A percentile compares a stretch with the other conserved stretches of the same genome.
These are phyloP conservation scores for Pelusios castaneus DNA, from an alignment of 2,113 vertebrate genomes.

Conservation along the genomic window DNA sequence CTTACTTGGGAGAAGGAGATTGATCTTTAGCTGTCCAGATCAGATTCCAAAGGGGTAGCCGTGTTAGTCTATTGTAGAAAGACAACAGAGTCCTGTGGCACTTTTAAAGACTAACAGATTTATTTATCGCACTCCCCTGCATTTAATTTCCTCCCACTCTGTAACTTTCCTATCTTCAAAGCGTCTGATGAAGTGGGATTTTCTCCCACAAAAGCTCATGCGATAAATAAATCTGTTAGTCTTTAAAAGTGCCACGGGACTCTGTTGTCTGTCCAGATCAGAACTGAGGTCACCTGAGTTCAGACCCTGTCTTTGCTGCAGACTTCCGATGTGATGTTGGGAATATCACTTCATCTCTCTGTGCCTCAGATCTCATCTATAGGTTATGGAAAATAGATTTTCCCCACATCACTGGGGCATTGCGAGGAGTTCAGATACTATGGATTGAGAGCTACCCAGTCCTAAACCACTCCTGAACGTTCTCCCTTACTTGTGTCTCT, in stretches of 20 bases:
- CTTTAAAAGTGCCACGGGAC: no score
- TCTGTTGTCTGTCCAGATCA: no score
- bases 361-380: neutral
- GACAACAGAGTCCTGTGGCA: no score
- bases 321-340: neutral
- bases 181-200: no score
- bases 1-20: neutral
- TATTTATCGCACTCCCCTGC: no score
- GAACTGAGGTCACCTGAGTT: neutral
- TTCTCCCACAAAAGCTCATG: no score
- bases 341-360: neutral
- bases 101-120: no score
- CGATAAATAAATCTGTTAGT: no score
- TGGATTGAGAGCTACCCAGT: neutral
- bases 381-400: neutral
- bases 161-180: no score
- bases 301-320: neutral
- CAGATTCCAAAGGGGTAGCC: no score
- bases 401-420: accelerated
- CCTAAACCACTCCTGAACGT: neutral
- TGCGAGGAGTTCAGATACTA: accelerated
- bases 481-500: accelerated
- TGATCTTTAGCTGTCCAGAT: neutral
- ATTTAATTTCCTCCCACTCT: no score
- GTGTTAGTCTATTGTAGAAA: no score